Percentiles rank a stretch among this genome's conserved stretches.
These are phyloP conservation scores for Takifugu ocellatus DNA, from an alignment of 2,797 vertebrate genomes.

Conservation along the genomic window DNA sequence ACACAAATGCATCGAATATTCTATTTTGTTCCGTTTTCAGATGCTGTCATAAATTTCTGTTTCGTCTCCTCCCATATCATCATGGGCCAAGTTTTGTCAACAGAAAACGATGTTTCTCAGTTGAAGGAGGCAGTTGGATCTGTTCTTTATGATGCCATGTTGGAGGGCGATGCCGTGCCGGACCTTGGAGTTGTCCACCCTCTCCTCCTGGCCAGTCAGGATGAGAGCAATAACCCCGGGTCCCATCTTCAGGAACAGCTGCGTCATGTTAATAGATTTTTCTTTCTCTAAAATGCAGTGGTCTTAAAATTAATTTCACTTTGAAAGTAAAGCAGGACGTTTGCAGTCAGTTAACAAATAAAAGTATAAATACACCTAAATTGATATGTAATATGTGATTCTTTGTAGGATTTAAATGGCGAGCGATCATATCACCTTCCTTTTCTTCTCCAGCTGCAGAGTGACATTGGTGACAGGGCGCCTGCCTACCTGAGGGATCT, in stretches of 20 bases:
- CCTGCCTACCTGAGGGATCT: conserved; percentile 71
- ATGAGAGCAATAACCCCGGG: conserved; percentile 18
- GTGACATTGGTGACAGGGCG: conserved; percentile 49
- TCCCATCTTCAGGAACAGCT: conserved; percentile 54
- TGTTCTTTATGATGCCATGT: conserved; percentile 59
- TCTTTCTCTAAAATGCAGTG: neutral
- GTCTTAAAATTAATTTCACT: neutral
- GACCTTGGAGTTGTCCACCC: conserved; percentile 52
- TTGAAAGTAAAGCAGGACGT: neutral
- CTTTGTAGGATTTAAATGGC: no score
- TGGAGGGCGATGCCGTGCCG: conserved; percentile 47
- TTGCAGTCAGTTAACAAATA: no score
- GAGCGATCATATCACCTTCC: no score
- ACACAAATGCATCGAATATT: no score
- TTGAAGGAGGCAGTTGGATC: conserved; percentile 39
- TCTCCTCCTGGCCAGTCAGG: conserved; percentile 36
- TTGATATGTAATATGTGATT: no score
- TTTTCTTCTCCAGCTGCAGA: conserved; percentile 46
- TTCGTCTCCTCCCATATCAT: neutral
- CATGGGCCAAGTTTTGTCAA: conserved; percentile 69
- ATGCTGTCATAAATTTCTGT: neutral
- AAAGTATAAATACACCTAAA: no score
- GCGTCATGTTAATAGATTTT: conserved; percentile 37
- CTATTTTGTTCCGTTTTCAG: conserved; percentile 1
- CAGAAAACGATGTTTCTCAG: conserved; percentile 46